phyloP scores from a whole-genome alignment of 1,140 invertebrate genomes.

The Philopotamus ludificatus region DNA sequence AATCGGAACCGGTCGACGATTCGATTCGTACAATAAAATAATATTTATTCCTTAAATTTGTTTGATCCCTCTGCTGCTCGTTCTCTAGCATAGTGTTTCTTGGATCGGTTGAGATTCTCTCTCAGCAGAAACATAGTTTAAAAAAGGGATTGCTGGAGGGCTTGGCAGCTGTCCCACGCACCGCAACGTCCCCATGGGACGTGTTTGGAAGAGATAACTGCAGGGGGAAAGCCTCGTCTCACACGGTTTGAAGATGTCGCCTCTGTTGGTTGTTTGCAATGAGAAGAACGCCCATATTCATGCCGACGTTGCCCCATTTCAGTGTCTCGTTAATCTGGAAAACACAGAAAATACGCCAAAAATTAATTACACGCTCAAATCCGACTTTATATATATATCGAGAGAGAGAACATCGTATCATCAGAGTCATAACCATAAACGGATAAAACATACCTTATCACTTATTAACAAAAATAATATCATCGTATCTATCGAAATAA shows the following conservation, averaged over 20 bases:
- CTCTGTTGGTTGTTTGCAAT: slow-evolving; percentile 55
- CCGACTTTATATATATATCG: too few species aligned
- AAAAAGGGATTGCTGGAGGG: slow-evolving; percentile 31
- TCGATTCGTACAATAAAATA: too few species aligned
- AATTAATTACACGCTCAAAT: too few species aligned
- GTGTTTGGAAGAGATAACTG: slow-evolving; percentile 21
- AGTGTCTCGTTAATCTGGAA: slow-evolving; percentile 67
- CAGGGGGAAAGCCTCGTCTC: slow-evolving; percentile 44
- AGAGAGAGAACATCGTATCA: too few species aligned
- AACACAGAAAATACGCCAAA: too few species aligned
- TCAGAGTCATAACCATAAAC: too few species aligned
- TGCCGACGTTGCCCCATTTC: slow-evolving; percentile 66
- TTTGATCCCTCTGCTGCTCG: slow-evolving; percentile 27
- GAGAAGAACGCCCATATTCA: slow-evolving; percentile 64
- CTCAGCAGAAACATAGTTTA: slow-evolving; percentile 35
- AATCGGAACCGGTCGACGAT: too few species aligned
- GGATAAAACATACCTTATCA: too few species aligned
- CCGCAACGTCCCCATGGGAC: slow-evolving; percentile 44
- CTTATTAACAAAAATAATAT: too few species aligned
- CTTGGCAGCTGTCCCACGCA: slow-evolving; percentile 35
- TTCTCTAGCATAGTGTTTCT: slow-evolving; percentile 10
- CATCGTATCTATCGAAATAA: too few species aligned
- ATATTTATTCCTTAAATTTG: slow-evolving; percentile 12
- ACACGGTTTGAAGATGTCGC: slow-evolving; percentile 54
- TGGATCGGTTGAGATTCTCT: slow-evolving; percentile 4